Evolutionary conservation across 2,797 vertebrate species (phyloP).

Genomic region (Dendrocincla tyrannina): DNA sequence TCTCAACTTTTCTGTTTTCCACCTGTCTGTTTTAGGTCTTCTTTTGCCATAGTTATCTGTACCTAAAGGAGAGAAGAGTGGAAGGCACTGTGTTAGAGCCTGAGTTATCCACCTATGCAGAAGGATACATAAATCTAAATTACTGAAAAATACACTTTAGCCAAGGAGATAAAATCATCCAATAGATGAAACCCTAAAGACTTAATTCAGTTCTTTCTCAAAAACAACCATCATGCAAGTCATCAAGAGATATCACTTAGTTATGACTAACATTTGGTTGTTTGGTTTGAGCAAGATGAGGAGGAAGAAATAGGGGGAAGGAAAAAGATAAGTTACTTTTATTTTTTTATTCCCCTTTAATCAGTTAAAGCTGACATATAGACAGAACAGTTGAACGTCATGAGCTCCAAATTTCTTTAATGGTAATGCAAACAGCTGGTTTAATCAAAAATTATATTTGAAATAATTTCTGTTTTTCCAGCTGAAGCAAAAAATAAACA

Average conservation of each 20-base stretch:
- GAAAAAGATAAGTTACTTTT: background rate
- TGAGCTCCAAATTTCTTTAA: background rate
- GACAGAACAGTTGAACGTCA: background rate
- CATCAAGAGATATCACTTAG: background rate
- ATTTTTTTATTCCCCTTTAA: background rate
- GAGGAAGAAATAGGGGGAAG: background rate
- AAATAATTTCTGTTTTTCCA: background rate
- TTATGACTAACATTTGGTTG: background rate
- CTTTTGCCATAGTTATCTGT: background rate
- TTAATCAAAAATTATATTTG: background rate
- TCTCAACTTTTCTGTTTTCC: background rate
- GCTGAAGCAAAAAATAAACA: background rate
- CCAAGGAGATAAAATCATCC: background rate
- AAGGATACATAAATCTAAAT: background rate
- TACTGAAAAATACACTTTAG: background rate
- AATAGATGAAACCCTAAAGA: background rate
- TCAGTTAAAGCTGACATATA: background rate
- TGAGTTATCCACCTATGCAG: background rate
- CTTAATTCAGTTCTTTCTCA: background rate
- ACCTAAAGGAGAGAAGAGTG: background rate
- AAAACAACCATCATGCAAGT: background rate
- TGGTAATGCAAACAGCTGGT: background rate
- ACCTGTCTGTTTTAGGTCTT: background rate
- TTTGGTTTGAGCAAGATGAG: background rate
- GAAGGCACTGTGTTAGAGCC: background rate